phyloP scores from a whole-genome alignment of 2,888 invertebrate genomes.

The Chymomyza procnemis region DNA sequence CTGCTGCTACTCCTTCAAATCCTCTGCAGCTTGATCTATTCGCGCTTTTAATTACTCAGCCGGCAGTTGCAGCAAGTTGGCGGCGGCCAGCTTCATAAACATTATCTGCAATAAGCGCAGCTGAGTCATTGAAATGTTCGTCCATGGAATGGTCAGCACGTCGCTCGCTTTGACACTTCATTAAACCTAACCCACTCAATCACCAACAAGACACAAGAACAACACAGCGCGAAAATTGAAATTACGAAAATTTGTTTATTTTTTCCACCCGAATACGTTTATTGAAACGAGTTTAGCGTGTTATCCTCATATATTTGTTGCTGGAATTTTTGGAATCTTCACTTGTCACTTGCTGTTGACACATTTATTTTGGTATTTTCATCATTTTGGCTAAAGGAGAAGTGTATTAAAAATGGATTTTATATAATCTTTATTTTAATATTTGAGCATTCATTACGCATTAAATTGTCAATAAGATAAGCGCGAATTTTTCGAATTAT shows the following conservation, averaged over 20 bases:
- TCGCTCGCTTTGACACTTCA: conserved; percentile 3
- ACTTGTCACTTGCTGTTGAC: conserved; percentile 10
- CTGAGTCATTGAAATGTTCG: conserved; percentile 4
- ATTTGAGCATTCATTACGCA: neutral
- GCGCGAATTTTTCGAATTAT: neutral
- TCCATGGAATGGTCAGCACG: conserved; percentile 1
- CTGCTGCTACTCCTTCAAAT: neutral
- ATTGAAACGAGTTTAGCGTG: neutral
- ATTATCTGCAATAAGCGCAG: neutral
- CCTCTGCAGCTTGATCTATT: neutral
- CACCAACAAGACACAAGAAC: neutral
- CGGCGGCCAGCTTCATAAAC: neutral
- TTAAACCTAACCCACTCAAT: conserved; percentile 5
- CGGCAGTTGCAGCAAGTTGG: neutral
- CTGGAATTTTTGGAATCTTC: conserved; percentile 1
- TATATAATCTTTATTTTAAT: neutral
- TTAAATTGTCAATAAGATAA: neutral
- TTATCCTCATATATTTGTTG: neutral
- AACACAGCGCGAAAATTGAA: neutral
- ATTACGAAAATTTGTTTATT: conserved; percentile 13
- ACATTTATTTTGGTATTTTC: conserved; percentile 13
- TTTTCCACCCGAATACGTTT: conserved; percentile 17
- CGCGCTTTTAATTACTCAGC: neutral
- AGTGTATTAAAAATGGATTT: conserved; percentile 2
- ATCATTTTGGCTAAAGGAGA: conserved; percentile 8